Evolutionary conservation across 2,113 vertebrate species (phyloP).

Genomic region (Dolichallabes microphthalmus): DNA sequence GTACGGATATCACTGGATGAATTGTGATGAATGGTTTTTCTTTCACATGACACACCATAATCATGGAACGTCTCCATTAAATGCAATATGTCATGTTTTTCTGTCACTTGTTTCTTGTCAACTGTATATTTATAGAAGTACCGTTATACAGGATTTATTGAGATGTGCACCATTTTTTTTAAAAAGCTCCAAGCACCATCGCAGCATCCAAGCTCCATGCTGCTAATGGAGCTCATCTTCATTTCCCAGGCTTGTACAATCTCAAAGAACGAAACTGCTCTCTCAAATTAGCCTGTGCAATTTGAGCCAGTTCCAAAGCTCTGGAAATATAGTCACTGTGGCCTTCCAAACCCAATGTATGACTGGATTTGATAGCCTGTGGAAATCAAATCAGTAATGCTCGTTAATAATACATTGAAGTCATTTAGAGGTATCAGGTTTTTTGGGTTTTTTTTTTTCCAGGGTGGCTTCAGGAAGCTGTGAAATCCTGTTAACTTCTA

Average conservation of each 20-base stretch:
- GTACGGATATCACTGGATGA: neutral
- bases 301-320: constrained; percentile 52
- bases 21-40: neutral
- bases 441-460: constrained; percentile 32
- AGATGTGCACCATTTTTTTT: constrained; percentile 15
- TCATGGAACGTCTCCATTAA: neutral
- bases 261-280: constrained; percentile 49
- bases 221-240: constrained; percentile 49
- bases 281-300: constrained; percentile 56
- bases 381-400: constrained; percentile 53
- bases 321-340: constrained; percentile 57
- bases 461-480: constrained; percentile 49
- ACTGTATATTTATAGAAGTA: neutral
- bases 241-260: constrained; percentile 54
- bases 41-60: neutral
- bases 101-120: neutral
- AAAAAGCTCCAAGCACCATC: constrained; percentile 34
- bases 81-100: neutral
- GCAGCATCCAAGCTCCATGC: neutral
- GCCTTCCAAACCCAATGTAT: constrained; percentile 53
- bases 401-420: constrained; percentile 56
- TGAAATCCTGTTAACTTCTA: constrained; percentile 58
- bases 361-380: constrained; percentile 54
- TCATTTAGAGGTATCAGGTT: constrained; percentile 57
- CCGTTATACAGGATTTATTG: neutral